Conservation (phyloP, 2,797 vertebrate genomes). For the Tolypeutes matacus region DNA sequence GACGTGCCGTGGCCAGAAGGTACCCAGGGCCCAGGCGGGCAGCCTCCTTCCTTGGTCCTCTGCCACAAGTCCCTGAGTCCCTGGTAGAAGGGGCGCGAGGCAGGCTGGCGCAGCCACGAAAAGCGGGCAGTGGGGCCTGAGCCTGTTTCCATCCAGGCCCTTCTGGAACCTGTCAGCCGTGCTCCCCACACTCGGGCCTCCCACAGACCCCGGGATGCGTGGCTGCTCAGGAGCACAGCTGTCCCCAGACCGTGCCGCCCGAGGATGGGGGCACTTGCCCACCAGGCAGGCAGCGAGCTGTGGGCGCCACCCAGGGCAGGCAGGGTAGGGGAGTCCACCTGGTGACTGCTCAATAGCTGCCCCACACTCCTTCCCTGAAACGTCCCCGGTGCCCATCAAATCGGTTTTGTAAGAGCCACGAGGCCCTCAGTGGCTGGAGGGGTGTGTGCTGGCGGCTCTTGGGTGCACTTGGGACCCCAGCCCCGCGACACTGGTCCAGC, state of each 20-base stretch:
- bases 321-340: not conserved
- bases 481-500: not conserved
- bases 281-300: too few relatives aligned
- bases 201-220: not conserved
- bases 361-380: rapidly evolving
- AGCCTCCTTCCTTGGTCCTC: not conserved
- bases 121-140: rapidly evolving
- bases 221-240: not conserved
- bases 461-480: rapidly evolving
- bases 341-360: rapidly evolving
- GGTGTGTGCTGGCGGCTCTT: not conserved
- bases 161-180: not conserved
- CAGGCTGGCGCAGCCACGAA: not conserved
- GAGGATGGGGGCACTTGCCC: not conserved
- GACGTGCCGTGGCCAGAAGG: rapidly evolving
- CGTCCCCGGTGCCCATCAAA: rapidly evolving
- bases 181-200: too few relatives aligned
- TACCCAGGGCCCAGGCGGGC: not conserved
- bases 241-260: not conserved
- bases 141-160: not conserved
- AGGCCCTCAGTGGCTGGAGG: not conserved
- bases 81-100: not conserved
- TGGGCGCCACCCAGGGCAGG: rapidly evolving
- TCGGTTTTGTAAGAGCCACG: rapidly evolving
- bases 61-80: not conserved